Base-by-base conservation (phyloP, 2,797 vertebrate species). In the Urosaurus nigricauda region DNA sequence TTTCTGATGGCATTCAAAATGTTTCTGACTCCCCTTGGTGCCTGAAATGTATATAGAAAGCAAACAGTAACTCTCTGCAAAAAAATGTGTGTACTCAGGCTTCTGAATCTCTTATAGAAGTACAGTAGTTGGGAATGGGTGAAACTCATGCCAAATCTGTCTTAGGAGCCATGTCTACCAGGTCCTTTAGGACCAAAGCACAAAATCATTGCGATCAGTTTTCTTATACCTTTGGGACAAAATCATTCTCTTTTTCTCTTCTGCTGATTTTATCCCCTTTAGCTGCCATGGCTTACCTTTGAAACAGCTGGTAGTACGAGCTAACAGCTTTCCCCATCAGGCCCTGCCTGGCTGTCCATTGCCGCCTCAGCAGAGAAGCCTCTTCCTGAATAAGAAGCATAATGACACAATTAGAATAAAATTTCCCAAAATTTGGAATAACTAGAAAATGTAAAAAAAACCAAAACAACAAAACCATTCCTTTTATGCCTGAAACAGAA, bases 291-390 rank as follows among this genome's bases (percentile, higher is more conserved):
- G 1, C 0, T 94, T 96, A 99, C 99, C 98, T 98, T 94, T 96
- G 97, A 94, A 97, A 97, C 1, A 98, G 96, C 87, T 97, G 96
- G 74, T 95, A 95, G 85, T 97, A 97, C 24, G 96, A 94, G 78
- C 94, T 95, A 2, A 96, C 96, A 65, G 94, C 96, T 96, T 94
- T 98, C 90, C 97, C 97, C 51, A 93, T 92, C 51, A 99, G 92
- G 24, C 97, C 97, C 91, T 97, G 97, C n/a, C 96, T 96, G 32
- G 97, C 96, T 92, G 97, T 92, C 86, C 96, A 94, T 87, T 95
- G 95, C 0, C 97, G 97, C 86, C 97, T 97, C 79, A 92, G 94
- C 78, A 98, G 82, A 87, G 98, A 98, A 9, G 96, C 95, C 56
- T 97, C 94, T 96, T 98, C 98, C 98, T 99, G 94, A 81, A 68